Evolutionary conservation across 64 coral and sea anemone species (phyloP), one percentile per base, ranked within the genome.

Genomic region (Stichodactyla helianthus): DNA sequence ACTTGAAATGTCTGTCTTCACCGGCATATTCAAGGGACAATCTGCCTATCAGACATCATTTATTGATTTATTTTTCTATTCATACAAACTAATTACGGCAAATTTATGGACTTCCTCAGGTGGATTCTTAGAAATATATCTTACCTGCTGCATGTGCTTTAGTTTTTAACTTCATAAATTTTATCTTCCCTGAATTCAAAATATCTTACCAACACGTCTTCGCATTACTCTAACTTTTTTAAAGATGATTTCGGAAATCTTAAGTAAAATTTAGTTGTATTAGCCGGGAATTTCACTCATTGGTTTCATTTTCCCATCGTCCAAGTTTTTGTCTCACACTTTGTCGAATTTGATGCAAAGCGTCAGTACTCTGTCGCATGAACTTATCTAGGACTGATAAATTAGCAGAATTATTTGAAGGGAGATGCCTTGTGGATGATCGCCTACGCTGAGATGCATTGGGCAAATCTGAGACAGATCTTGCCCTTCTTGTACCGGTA

Each of bases 331-430:
- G 84, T 83, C 90, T 22, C 1, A 92, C 90, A 14, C 84, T 92
- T 51, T 92, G 61, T 35, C 90, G 85, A 82, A 92, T 92, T 55
- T 82, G 64, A 9, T 92, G 84, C 62, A 92, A 80, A 12, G 85
- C 90, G 6, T 92, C 90, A 1, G 90, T 92, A 50, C 90, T 92
- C 71, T 87, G 90, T 27, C 84, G 83, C 84, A 92, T 87, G 52
- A 92, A 92, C 64, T 83, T 92, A 58, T 92, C 85, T 9, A 91
- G 26, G 25, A 86, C 61, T 52, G 89, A 86, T 17, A 92, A 54
- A 71, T 82, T 71, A 50, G 50, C 52, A 44, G 77, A 59, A 20
- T 53, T 82, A 6, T 87, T 87, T 56, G 90, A 87, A 60, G 90
- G 90, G 63, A 92, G 64, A 82, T 92, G 90, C 51, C 52, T 63